Evolutionary conservation across 2,888 invertebrate species (phyloP).

Genomic region (Odontothrips loti): DNA sequence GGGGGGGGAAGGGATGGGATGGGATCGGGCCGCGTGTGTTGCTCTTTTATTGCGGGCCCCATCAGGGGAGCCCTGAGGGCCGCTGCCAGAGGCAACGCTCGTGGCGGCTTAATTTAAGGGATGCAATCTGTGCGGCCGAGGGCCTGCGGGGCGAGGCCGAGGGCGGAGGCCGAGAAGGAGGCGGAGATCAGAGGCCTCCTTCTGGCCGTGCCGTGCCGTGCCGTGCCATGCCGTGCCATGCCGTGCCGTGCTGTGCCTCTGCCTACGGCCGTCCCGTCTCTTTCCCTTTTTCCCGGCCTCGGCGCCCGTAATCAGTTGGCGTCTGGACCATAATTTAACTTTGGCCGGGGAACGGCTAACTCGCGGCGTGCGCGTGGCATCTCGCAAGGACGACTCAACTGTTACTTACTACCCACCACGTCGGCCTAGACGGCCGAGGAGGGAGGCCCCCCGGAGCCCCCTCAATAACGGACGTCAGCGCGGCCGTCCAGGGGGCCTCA

Average conservation of each 20-base stretch:
- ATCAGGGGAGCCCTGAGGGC: neutral
- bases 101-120: slow-evolving; percentile 12
- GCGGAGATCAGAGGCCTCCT: no score
- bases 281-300: neutral
- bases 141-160: no score
- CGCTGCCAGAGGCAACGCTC: neutral
- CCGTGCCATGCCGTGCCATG: no score
- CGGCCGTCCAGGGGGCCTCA: no score
- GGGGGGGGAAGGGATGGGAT: neutral
- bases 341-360: neutral
- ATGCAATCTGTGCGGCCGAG: slow-evolving; percentile 9
- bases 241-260: no score
- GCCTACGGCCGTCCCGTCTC: neutral
- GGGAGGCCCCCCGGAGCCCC: no score
- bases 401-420: no score
- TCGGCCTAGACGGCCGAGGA: no score
- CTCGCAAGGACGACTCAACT: neutral
- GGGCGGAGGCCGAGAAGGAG: no score
- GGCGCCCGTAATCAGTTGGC: neutral
- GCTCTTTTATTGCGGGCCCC: slow-evolving; percentile 11
- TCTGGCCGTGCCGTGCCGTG: no score
- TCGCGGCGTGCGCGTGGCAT: neutral
- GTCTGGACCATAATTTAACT: slow-evolving; percentile 22
- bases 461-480: no score
- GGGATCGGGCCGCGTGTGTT: slow-evolving; percentile 4